These are phyloP conservation scores for Catharus minimus DNA, from an alignment of 2,113 vertebrate genomes.

Conservation along the genomic window DNA sequence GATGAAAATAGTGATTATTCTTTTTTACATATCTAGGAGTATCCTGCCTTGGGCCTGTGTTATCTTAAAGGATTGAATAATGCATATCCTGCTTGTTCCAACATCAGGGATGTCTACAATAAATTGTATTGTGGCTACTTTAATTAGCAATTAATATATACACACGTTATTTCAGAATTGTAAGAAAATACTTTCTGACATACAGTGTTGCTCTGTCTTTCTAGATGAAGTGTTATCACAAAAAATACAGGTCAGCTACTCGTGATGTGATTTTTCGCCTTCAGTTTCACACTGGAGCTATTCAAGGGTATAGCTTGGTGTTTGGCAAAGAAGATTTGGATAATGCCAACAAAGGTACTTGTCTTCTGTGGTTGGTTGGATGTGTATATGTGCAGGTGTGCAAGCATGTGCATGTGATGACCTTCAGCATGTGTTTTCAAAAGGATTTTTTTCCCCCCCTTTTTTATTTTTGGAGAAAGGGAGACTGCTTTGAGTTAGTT, in stretches of 20 bases:
- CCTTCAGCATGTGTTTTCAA: neutral
- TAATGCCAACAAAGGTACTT: slow-evolving; percentile 84
- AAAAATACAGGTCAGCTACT: slow-evolving; percentile 80
- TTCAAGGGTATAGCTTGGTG: slow-evolving; percentile 83
- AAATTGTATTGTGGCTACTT: neutral
- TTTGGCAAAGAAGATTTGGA: slow-evolving; percentile 93
- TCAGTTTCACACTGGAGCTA: slow-evolving; percentile 94
- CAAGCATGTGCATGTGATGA: neutral
- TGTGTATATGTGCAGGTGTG: fast-evolving
- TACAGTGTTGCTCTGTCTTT: neutral
- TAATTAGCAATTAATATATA: neutral
- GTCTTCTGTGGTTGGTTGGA: neutral
- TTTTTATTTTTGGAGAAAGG: neutral
- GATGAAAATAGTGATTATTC: neutral
- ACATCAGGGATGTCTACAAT: neutral
- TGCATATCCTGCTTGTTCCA: neutral
- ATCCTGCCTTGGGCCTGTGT: neutral
- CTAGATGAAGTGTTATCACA: slow-evolving; percentile 94
- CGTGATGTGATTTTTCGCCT: slow-evolving; percentile 88
- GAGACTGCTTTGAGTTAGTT: neutral
- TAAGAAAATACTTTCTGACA: neutral
- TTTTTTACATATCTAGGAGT: neutral
- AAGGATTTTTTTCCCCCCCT: neutral
- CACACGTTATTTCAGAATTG: neutral
- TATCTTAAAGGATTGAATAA: neutral